These are phyloP conservation scores for Crotophaga sulcirostris DNA, from an alignment of 2,113 vertebrate species.

Conservation along the genomic window DNA sequence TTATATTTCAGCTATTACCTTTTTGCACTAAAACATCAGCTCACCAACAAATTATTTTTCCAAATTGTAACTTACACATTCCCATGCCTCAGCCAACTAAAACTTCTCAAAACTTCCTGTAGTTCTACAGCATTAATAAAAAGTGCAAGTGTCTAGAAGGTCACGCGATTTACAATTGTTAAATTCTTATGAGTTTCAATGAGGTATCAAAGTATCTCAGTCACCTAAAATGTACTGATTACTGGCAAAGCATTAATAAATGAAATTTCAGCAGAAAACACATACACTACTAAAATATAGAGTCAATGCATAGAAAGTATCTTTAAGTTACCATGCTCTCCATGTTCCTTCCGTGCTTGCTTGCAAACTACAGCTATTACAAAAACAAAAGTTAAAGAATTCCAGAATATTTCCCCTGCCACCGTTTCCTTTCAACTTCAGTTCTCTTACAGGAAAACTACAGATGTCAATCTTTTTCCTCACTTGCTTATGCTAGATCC, in stretches of 20 bases:
- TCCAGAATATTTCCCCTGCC: fast-evolving
- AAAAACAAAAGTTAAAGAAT: neutral
- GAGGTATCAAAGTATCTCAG: neutral
- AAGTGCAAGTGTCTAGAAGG: neutral
- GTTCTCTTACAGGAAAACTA: neutral
- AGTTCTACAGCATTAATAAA: neutral
- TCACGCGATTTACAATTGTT: neutral
- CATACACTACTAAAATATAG: neutral
- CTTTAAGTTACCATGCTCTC: neutral
- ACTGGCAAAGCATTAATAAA: neutral
- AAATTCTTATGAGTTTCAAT: neutral
- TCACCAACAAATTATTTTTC: neutral
- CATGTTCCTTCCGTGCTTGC: neutral
- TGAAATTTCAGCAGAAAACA: neutral
- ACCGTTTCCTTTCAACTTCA: neutral
- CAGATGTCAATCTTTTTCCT: neutral
- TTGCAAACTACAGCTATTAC: neutral
- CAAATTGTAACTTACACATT: neutral
- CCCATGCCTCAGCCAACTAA: neutral
- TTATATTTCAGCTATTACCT: neutral
- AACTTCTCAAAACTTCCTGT: neutral
- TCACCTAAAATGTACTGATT: neutral
- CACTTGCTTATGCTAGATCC: neutral
- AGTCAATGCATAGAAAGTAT: neutral
- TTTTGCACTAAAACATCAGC: neutral